These are phyloP conservation scores for Varanus komodoensis DNA, from an alignment of 2,113 vertebrate genomes.

Conservation along the genomic window DNA sequence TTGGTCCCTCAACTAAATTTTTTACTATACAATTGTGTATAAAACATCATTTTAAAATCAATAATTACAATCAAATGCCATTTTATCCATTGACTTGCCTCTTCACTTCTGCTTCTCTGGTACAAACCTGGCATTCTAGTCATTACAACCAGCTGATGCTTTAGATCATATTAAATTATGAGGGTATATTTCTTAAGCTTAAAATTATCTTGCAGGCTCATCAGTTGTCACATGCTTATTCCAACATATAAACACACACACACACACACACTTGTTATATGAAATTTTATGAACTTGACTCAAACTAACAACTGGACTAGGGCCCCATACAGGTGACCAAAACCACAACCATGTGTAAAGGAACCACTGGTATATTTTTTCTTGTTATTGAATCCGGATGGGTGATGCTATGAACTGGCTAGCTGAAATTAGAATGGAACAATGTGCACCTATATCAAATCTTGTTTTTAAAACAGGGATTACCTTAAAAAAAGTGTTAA, in stretches of 20 bases:
- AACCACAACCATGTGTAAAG: neutral
- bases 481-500: neutral
- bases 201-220: neutral
- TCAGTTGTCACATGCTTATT: neutral
- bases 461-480: neutral
- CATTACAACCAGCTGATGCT: neutral
- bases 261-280: neutral
- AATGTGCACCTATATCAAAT: neutral
- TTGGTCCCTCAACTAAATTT: neutral
- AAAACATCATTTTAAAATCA: neutral
- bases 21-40: neutral
- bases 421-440: neutral
- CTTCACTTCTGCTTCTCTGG: neutral
- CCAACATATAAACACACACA: neutral
- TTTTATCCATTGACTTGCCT: neutral
- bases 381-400: neutral
- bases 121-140: neutral
- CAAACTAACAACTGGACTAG: neutral
- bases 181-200: neutral
- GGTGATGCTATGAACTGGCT: neutral
- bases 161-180: neutral
- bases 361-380: neutral
- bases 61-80: neutral
- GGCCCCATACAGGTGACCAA: neutral
- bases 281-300: neutral